Base-by-base conservation (phyloP, 2,113 vertebrate species). In the Antechinus stuartii region DNA sequence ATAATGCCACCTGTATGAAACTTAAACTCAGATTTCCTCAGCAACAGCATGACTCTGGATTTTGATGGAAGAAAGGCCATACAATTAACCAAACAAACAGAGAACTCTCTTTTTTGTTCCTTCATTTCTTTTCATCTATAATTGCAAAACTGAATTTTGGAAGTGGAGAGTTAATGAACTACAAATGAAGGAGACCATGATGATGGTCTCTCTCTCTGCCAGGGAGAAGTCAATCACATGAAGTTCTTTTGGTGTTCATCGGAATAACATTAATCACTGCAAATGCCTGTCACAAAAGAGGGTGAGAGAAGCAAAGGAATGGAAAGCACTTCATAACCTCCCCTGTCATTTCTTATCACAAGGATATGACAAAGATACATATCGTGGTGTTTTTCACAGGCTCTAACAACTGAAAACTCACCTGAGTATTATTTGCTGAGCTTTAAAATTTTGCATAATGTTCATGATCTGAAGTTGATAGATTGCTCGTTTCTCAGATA, bases 201-300 rank as follows among this genome's bases (percentile, higher is more conserved):
- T 94, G 54, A 95, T 94, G 92, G 61, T 47, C 47, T 61, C 19
- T 42, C 10, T 30, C 10, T 90, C 93, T 90, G 94, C 57, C 76
- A 96, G 95, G 96, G 94, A 97, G 91, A 61, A 96, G 89, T 95
- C 30, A 94, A 96, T 94, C 97, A 89, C 50, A 93, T 97, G 95
- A 68, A 93, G 97, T 97, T 97, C 89, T 94, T 96, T 91, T 90
- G 22, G 54, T 97, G 49, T 76, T 96, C 92, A 95, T 96, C 97
- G 96, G 93, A 97, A 94, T 95, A 96, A 95, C 91, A 90, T 97
- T 95, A 96, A 98, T 97, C 93, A 94, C 0, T 0, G 97, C 91
- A 97, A 98, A 96, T 96, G 96, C 94, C 84, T 97, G 90, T 94
- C 96, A 97, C 97, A 95, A 97, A 42, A 93, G 93, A 92, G 92